Percentiles rank a stretch among this genome's conserved stretches.
Evolutionary conservation across 2,113 vertebrate genomes (phyloP).

Genomic region (Aplodontia rufa): DNA sequence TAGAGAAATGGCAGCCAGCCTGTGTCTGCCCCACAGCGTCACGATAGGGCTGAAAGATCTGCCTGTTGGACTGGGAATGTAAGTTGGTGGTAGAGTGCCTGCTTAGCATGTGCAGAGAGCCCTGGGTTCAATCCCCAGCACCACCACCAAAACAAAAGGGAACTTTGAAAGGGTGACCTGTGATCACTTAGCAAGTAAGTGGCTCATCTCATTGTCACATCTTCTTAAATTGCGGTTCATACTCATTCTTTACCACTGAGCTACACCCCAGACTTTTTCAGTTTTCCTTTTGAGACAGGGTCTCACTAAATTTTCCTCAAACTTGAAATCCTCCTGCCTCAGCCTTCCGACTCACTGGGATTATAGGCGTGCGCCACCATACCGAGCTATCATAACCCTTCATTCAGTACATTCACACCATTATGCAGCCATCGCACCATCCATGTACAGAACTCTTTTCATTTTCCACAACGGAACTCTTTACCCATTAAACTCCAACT

Average conservation of each 20-base stretch:
- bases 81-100: background rate
- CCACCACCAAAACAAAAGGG: background rate
- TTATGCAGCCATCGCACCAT: background rate
- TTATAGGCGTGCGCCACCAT: too few species aligned
- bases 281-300: too few species aligned
- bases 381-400: too few species aligned
- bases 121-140: background rate
- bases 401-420: background rate
- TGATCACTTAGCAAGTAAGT: background rate
- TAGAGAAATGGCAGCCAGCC: background rate
- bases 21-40: background rate
- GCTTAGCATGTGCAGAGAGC: background rate
- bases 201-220: background rate
- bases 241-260: too few species aligned
- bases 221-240: background rate
- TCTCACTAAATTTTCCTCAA: too few species aligned
- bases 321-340: too few species aligned
- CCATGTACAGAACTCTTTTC: background rate
- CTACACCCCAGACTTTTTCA: too few species aligned
- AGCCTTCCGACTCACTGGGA: too few species aligned
- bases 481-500: background rate
- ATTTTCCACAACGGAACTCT: background rate
- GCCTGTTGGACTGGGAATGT: background rate
- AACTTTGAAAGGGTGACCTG: background rate
- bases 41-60: background rate